phyloP scores from a whole-genome alignment of 2,888 invertebrate species.

The Drosophila recens region DNA sequence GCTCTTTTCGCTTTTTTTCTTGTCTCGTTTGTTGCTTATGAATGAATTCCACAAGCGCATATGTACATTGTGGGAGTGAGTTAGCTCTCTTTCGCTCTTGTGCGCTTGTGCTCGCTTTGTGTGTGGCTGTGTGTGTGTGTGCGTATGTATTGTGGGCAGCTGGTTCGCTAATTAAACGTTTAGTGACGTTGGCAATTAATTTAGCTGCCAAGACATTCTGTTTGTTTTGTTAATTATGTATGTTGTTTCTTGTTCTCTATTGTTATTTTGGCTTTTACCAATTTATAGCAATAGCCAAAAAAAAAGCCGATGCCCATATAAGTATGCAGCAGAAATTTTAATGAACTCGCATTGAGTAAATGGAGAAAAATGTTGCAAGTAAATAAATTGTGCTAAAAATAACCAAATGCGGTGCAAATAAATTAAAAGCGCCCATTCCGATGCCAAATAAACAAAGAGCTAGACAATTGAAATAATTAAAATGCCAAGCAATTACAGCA shows the following conservation, averaged over 20 bases:
- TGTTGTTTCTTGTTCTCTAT: conserved; percentile 12
- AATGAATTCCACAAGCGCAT: conserved; percentile 53
- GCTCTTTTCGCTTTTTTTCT: conserved; percentile 44
- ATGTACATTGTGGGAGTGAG: conserved; percentile 59
- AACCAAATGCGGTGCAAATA: conserved; percentile 62
- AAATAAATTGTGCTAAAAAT: conserved; percentile 69
- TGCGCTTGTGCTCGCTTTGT: background rate
- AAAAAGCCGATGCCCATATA: conserved; percentile 63
- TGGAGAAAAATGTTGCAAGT: conserved; percentile 11
- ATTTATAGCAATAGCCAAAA: conserved; percentile 27
- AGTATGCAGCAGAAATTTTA: conserved; percentile 63
- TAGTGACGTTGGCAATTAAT: conserved; percentile 64
- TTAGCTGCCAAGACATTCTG: conserved; percentile 49
- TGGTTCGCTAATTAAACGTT: conserved; percentile 69
- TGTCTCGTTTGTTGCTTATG: conserved; percentile 63
- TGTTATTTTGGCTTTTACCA: conserved; percentile 19
- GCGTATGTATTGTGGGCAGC: conserved; percentile 41
- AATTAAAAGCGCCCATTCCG: conserved; percentile 56
- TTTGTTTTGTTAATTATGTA: conserved; percentile 30
- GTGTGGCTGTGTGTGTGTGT: background rate
- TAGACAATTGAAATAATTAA: conserved; percentile 79
- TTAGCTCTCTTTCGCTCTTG: conserved; percentile 19
- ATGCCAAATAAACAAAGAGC: conserved; percentile 67
- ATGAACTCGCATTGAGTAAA: conserved; percentile 35
- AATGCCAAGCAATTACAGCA: conserved; percentile 61